Evolutionary conservation across 2,797 vertebrate genomes (phyloP).

Genomic region (Tympanoctomys barrerae): DNA sequence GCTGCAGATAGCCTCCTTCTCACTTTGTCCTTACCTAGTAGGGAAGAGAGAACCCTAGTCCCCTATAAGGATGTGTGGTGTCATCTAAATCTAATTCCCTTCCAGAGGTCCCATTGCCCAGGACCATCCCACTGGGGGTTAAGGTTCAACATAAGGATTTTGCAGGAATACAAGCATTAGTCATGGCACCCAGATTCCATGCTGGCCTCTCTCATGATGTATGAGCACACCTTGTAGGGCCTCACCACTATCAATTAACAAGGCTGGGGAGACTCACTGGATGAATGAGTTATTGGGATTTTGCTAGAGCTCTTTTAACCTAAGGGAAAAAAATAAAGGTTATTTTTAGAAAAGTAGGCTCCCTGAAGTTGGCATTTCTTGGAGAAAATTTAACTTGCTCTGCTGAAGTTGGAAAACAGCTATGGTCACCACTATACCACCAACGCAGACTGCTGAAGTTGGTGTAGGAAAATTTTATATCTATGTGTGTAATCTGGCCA

Average conservation of each 20-base stretch:
- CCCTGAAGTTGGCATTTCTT: background rate
- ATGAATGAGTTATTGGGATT: background rate
- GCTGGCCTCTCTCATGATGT: fast-evolving
- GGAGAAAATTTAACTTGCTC: background rate
- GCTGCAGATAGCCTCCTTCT: background rate
- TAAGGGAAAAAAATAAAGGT: background rate
- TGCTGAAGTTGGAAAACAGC: conserved; percentile 88
- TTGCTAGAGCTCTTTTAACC: background rate
- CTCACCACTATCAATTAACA: background rate
- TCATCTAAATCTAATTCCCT: background rate
- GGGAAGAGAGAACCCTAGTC: background rate
- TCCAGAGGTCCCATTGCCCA: background rate
- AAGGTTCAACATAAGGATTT: background rate
- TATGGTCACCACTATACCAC: conserved; percentile 91
- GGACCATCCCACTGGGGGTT: too few relatives aligned
- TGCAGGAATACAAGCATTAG: too few relatives aligned
- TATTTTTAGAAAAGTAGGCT: background rate
- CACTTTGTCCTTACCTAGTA: background rate
- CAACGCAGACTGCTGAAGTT: conserved; percentile 77
- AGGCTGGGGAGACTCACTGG: background rate
- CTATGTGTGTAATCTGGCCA: background rate
- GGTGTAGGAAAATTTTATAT: background rate
- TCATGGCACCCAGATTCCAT: background rate
- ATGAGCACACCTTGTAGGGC: background rate
- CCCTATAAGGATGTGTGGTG: background rate